A percentile compares a stretch with the other conserved stretches of the same genome.
These are phyloP conservation scores for Zosterops pallidus DNA, from an alignment of 2,113 vertebrate species.

Conservation along the genomic window DNA sequence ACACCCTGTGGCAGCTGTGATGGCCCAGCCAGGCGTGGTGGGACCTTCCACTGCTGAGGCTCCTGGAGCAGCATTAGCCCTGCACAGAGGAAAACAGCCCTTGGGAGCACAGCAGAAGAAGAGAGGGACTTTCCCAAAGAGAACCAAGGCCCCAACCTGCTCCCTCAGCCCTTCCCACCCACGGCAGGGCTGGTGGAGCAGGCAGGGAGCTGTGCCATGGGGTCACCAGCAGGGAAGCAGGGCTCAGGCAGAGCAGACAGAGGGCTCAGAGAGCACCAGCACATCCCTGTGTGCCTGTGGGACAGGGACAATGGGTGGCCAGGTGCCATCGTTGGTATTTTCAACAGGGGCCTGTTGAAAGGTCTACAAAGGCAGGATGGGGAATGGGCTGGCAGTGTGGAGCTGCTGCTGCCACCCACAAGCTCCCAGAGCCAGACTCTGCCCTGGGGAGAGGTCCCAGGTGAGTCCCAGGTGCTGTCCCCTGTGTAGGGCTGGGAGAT, in stretches of 20 bases:
- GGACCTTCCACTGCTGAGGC: background rate
- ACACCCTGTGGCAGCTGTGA: constrained; percentile 2
- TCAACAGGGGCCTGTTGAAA: background rate
- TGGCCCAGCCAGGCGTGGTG: accelerated
- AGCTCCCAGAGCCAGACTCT: accelerated
- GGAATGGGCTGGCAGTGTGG: accelerated
- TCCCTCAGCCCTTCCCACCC: background rate
- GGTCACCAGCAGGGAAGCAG: background rate
- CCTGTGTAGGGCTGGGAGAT: accelerated
- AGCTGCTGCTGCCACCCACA: background rate
- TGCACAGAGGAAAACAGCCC: background rate
- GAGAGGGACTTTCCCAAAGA: background rate
- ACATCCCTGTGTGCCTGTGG: background rate
- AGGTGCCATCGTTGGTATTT: accelerated
- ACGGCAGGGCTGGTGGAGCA: background rate
- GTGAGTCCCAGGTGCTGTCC: accelerated
- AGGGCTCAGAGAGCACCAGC: accelerated
- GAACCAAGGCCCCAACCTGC: accelerated
- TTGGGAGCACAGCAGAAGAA: accelerated
- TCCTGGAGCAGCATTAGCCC: background rate
- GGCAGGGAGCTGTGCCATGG: background rate
- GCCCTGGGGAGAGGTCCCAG: background rate
- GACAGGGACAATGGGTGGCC: accelerated
- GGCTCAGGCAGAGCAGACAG: background rate
- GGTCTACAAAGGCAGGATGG: background rate